Conservation (phyloP, 2,888 invertebrate genomes). For the Pseudeuparius sepicola region DNA sequence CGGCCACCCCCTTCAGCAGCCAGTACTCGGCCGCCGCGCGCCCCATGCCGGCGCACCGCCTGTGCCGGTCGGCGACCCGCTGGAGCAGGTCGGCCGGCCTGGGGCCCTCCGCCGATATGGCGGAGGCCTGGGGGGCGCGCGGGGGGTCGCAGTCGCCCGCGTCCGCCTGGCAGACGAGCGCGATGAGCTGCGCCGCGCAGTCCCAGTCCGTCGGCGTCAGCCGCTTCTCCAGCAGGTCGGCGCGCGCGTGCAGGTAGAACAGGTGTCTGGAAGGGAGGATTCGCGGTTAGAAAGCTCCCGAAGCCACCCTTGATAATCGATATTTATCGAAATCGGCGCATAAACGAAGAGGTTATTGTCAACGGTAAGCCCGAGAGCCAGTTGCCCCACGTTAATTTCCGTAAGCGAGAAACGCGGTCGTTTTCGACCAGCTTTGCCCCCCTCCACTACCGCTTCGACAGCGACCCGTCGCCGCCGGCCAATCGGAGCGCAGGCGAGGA, state of each 20-base stretch:
- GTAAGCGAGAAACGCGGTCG: no score
- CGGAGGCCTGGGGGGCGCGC: constrained; percentile 42
- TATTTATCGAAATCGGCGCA: no score
- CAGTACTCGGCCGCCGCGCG: constrained; percentile 75
- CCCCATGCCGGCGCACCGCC: constrained; percentile 48
- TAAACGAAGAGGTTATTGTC: no score
- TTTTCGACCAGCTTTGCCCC: no score
- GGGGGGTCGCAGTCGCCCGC: constrained; percentile 58
- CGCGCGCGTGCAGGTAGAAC: constrained; percentile 75
- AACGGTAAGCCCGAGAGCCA: no score
- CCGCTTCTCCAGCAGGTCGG: constrained; percentile 64
- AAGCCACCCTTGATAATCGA: no score
- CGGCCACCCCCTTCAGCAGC: constrained; percentile 70
- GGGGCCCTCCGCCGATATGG: constrained; percentile 40
- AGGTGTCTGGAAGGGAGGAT: constrained; percentile 54
- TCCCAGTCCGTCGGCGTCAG: constrained; percentile 60
- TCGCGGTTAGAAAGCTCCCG: neutral
- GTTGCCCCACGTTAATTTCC: no score
- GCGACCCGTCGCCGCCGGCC: no score
- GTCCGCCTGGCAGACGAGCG: constrained; percentile 69
- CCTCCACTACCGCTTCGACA: no score
- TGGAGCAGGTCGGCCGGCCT: constrained; percentile 54
- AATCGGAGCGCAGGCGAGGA: no score
- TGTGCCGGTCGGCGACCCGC: constrained; percentile 53
- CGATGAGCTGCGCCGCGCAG: constrained; percentile 60